Conservation (phyloP, 2,113 vertebrate species). For the Edolisoma coerulescens region DNA sequence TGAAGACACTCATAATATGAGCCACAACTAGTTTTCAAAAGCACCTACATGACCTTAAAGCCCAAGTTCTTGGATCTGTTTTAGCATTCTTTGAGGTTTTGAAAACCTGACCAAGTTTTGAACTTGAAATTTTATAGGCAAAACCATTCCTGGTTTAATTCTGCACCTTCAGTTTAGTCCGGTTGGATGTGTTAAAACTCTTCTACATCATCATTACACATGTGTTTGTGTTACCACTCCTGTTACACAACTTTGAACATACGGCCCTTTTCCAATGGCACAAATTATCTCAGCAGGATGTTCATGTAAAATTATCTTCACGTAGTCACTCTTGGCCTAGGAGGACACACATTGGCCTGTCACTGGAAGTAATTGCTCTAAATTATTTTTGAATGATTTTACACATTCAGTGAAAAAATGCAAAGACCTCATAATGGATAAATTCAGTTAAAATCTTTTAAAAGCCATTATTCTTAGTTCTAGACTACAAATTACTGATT, state of each 20-base stretch:
- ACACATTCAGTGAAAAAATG: not conserved
- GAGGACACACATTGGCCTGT: not conserved
- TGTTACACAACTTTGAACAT: not conserved
- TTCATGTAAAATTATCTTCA: not conserved
- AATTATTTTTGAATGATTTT: constrained; percentile 9
- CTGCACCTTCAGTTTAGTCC: not conserved
- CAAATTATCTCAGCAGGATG: not conserved
- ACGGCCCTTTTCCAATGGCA: not conserved
- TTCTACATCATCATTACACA: not conserved
- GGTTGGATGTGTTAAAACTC: not conserved
- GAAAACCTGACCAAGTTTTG: not conserved
- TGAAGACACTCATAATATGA: not conserved
- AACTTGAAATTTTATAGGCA: not conserved
- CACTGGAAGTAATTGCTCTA: not conserved
- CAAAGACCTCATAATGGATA: not conserved
- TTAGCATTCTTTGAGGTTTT: not conserved
- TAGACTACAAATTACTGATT: not conserved
- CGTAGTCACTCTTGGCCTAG: not conserved
- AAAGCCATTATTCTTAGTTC: not conserved
- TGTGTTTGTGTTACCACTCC: not conserved
- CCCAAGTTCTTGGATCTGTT: not conserved
- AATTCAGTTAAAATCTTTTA: not conserved
- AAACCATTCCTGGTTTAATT: not conserved
- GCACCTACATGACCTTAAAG: not conserved
- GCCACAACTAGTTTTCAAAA: not conserved